A percentile compares a stretch with the other conserved stretches of the same genome.
Evolutionary conservation across 2,113 vertebrate species (phyloP).

Genomic region (Cyanoliseus patagonus): DNA sequence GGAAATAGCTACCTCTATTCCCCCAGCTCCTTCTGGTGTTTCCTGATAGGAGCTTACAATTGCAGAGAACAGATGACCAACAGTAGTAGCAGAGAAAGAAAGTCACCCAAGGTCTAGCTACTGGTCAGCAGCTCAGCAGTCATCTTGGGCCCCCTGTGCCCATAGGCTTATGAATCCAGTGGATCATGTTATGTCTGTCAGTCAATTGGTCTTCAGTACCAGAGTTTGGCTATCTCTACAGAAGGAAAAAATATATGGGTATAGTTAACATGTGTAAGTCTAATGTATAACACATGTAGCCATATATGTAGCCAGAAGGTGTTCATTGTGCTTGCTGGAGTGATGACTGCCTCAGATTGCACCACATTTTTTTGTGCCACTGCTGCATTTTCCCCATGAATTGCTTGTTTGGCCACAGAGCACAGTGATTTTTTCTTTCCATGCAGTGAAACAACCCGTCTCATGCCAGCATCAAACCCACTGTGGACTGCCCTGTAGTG

Average conservation of each 20-base stretch:
- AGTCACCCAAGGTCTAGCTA: background rate
- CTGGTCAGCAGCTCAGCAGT: background rate
- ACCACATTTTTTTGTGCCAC: slow-evolving; percentile 61
- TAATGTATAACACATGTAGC: slow-evolving; percentile 69
- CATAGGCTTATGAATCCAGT: background rate
- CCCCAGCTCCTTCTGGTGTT: background rate
- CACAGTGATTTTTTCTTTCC: background rate
- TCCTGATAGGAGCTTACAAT: background rate
- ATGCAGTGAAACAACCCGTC: background rate
- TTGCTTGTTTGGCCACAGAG: slow-evolving; percentile 32
- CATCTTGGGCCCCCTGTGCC: background rate
- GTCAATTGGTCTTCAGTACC: slow-evolving; percentile 15
- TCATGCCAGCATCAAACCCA: background rate
- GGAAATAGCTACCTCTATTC: background rate
- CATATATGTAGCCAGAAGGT: slow-evolving; percentile 68
- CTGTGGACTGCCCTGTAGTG: background rate
- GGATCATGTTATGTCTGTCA: background rate
- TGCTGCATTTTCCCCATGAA: slow-evolving; percentile 46
- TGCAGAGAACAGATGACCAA: background rate
- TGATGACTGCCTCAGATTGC: slow-evolving; percentile 70
- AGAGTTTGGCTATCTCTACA: slow-evolving; percentile 41
- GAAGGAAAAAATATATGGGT: slow-evolving; percentile 66
- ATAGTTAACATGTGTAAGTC: slow-evolving; percentile 66
- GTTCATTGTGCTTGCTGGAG: slow-evolving; percentile 62
- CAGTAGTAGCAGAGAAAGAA: background rate